Evolutionary conservation across 1,140 invertebrate species (phyloP).

Genomic region (Polyergus mexicanus): DNA sequence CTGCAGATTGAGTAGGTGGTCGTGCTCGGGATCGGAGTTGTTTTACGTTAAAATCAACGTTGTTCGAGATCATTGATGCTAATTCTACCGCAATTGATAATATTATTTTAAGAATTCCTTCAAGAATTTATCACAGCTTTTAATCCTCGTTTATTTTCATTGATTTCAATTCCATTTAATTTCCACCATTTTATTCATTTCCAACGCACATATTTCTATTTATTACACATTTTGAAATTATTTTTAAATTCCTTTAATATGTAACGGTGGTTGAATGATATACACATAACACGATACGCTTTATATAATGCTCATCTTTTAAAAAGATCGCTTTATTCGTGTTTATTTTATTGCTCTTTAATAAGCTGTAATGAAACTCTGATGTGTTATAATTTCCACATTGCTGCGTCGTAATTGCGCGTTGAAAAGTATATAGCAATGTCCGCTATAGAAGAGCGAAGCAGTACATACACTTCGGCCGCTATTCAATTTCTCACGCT

Average conservation of each 20-base stretch:
- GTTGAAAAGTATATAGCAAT: constrained; percentile 28
- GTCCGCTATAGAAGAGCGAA: constrained; percentile 3
- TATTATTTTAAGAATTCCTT: background rate
- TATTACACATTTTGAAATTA: background rate
- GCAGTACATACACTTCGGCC: constrained; percentile 30
- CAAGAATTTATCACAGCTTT: background rate
- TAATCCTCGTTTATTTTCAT: background rate
- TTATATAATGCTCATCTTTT: background rate
- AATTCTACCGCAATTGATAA: constrained; percentile 26
- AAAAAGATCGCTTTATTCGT: background rate
- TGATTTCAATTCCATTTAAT: background rate
- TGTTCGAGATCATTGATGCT: constrained; percentile 8
- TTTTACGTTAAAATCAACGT: constrained; percentile 48
- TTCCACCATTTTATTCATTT: background rate
- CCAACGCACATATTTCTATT: background rate
- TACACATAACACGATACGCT: background rate
- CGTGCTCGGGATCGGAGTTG: constrained; percentile 58
- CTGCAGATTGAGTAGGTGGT: constrained; percentile 50
- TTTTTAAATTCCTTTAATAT: background rate
- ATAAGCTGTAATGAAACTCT: background rate
- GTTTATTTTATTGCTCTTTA: background rate
- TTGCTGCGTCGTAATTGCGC: constrained; percentile 13
- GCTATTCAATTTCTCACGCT: constrained; percentile 70
- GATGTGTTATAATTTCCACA: background rate
- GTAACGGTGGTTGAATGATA: background rate